These are phyloP conservation scores for Anguilla pacifica DNA, from an alignment of 2,797 vertebrate species.

Conservation along the genomic window DNA sequence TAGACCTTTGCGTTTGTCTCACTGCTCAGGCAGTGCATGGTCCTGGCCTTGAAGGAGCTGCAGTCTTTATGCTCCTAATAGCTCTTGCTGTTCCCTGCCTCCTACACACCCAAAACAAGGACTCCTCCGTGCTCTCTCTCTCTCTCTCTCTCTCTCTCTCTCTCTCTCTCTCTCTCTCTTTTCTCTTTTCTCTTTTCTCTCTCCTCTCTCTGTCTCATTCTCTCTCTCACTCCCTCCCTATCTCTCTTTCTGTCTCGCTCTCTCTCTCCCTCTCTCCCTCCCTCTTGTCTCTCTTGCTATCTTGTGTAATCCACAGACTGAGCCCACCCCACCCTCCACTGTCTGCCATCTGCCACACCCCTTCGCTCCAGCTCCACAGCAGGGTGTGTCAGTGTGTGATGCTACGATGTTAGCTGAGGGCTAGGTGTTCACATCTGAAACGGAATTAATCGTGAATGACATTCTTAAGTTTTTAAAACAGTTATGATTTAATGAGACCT, in stretches of 20 bases:
- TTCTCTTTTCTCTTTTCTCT: not conserved
- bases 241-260: not conserved
- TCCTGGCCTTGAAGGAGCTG: slow-evolving; percentile 41
- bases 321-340: not conserved
- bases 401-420: not conserved
- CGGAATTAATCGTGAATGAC: not conserved
- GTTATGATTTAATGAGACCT: too few species aligned
- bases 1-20: not conserved
- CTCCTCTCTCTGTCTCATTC: not conserved
- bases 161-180: not conserved
- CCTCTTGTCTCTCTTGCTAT: not conserved
- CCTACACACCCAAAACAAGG: slow-evolving; percentile 52
- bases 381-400: not conserved
- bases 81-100: slow-evolving; percentile 65
- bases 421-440: not conserved
- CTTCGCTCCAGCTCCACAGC: not conserved
- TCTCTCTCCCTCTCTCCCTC: not conserved
- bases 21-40: not conserved
- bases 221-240: not conserved
- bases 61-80: slow-evolving; percentile 63
- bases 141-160: not conserved
- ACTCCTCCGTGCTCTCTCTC: not conserved
- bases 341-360: not conserved
- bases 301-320: slow-evolving; percentile 16
- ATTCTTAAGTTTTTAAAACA: too few species aligned